Evolutionary conservation across 2,888 invertebrate species (phyloP), one percentile per base, ranked within the genome.

Genomic region (Agelastica alni): DNA sequence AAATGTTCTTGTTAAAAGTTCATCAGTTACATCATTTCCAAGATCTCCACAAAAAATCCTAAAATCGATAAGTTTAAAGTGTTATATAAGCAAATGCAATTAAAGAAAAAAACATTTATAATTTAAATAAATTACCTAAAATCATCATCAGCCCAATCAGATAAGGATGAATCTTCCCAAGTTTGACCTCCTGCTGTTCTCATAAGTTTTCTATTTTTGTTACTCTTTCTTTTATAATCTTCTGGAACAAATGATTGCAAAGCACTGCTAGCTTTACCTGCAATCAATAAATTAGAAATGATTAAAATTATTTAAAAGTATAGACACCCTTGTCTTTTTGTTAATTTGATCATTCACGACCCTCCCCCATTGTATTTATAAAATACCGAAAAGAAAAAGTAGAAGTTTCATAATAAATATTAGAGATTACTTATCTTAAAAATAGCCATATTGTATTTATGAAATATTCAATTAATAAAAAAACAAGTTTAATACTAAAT

Each of bases 21-120:
- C 99, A 72, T 99, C 99, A 0, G 96, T 98, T 16, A 99, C 98
- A 76, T 99, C 98, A 76, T 99, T 99, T 10, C 99, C 99, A 37
- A 99, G 82, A 80, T 99, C 99, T n/a, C 99, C 99, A 74, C 97
- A 97, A 78, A 99, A 99, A 78, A 99, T 89, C 61, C 99, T 58
- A 79, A 96, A 99, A 80, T 99, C 98, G 80, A n/a, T n/a, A n/a
- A n/a, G n/a, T n/a, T n/a, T n/a, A n/a, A 1, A 26, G 7, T 7
- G 9, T 26, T 5, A 22, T 49, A 49, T 41, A 36, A 22, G 41
- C 3, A 28, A 22, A 13, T 13, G 26, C 10, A 34, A n/a, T 31
- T 22, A 10, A 16, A 36, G 13, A 28, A 17, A 4, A 28, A 17
- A 7, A 28, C 10, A 30, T 12, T 82, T 36, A 2, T 36, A 36